These are phyloP conservation scores for Drosophila prostipennis DNA, from an alignment of 2,888 invertebrate genomes.

Conservation along the genomic window DNA sequence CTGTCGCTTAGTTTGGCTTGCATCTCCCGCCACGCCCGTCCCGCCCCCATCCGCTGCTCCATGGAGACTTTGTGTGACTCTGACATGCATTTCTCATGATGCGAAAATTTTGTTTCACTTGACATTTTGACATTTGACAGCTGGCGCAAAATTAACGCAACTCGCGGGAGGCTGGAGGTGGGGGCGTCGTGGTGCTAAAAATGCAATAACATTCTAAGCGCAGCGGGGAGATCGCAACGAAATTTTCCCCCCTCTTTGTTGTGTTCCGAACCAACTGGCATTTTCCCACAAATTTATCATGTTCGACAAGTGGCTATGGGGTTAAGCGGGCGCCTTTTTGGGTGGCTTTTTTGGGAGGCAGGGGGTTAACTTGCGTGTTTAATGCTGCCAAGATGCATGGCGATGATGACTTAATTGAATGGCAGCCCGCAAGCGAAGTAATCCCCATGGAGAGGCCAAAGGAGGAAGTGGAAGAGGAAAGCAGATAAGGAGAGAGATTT, in stretches of 20 bases:
- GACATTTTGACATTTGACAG: constrained; percentile 78
- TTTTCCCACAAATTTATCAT: constrained; percentile 66
- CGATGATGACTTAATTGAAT: constrained; percentile 61
- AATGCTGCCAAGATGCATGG: constrained; percentile 38
- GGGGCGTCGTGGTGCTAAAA: constrained; percentile 27
- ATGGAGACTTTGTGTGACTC: constrained; percentile 44
- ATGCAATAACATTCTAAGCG: constrained; percentile 43
- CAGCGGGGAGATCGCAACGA: background rate
- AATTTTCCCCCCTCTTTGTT: constrained; percentile 2
- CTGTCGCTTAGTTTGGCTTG: constrained; percentile 40
- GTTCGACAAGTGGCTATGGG: constrained; percentile 60
- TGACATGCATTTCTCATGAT: constrained; percentile 76
- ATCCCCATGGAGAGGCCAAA: background rate
- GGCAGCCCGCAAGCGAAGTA: constrained; percentile 18
- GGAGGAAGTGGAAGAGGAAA: constrained; percentile 1
- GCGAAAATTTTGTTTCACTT: constrained; percentile 73
- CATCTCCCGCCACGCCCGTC: constrained; percentile 1
- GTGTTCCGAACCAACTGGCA: constrained; percentile 35
- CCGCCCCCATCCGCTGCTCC: constrained; percentile 8
- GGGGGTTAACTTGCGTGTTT: constrained; percentile 37
- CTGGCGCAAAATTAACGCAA: constrained; percentile 73
- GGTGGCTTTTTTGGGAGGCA: constrained; percentile 8
- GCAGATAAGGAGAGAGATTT: constrained; percentile 23
- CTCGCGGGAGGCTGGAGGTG: background rate
- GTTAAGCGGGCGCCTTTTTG: background rate